Conservation (phyloP, 2,797 vertebrate species). For the Syndactyla subalaris region DNA sequence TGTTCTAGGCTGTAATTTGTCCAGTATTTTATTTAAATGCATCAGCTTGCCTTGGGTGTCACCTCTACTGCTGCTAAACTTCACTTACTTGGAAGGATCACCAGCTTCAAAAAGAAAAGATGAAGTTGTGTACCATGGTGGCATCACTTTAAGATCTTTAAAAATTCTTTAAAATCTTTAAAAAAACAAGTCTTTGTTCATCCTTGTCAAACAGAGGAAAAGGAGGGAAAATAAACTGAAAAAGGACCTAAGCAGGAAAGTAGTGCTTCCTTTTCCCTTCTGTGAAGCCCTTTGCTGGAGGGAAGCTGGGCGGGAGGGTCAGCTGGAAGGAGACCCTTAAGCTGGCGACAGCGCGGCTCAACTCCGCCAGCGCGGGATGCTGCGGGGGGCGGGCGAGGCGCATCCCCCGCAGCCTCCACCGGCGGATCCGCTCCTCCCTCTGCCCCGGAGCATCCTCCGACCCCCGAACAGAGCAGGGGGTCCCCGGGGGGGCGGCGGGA, state of each 20-base stretch:
- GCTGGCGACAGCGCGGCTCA: not conserved
- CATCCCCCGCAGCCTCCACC: not conserved
- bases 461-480: not conserved
- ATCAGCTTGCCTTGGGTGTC: not conserved
- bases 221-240: not conserved
- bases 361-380: fast-evolving
- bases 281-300: not conserved
- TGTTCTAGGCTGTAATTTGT: not conserved
- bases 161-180: not conserved
- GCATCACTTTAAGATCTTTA: not conserved
- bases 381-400: not conserved
- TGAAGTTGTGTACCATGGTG: fast-evolving
- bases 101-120: not conserved
- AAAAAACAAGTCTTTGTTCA: not conserved
- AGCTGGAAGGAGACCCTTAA: not conserved
- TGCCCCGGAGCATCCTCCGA: not conserved
- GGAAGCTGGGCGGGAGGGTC: not conserved
- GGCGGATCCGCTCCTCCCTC: not conserved
- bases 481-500: too few species aligned
- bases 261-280: not conserved
- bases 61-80: not conserved
- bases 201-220: not conserved
- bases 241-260: not conserved
- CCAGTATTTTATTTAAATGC: not conserved
- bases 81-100: not conserved